Evolutionary conservation across 2,113 vertebrate species (phyloP), one percentile per base, ranked within the genome.

Genomic region (Psephotus haematonotus): DNA sequence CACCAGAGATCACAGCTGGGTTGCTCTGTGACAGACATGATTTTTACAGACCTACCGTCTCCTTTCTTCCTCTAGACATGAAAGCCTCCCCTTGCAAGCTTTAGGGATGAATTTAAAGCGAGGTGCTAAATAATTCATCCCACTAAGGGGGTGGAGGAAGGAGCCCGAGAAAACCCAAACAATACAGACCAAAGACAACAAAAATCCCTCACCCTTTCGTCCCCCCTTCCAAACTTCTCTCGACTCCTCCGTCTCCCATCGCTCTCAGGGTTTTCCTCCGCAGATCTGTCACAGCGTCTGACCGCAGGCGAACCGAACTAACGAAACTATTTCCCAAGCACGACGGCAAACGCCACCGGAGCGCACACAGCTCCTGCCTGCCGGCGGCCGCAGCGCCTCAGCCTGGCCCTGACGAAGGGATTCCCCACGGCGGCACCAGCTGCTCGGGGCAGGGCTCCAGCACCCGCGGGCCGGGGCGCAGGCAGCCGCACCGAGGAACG

Each of bases 51-150:
- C 46, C 81, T 6, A 33, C 69, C 37, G 11, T 44, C 70, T 80
- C 77, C 44, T 59, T 62, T 60, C 68, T 50, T 50, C 85, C 65
- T 69, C 80, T n/a, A 89, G 49, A 71, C 76, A 28, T 6, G 15
- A 80, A 90, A 97, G 83, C 63, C 62, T 82, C 92, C 85, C 81
- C 82, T 84, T 25, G 10, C n/a, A 76, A 88, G 91, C 92, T 92
- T n/a, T 8, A 82, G 70, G 72, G 86, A 78, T 68, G 47, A 79
- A 71, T 11, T 68, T 49, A 90, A 78, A 86, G 65, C 47, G 41
- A 91, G 47, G 89, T 86, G 81, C 28, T 72, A 88, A 94, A 80
- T 94, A 97, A 97, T 96, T 94, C 96, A 97, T 93, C 90, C 83
- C 86, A 70, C 86, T 72, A 72, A 71, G 53, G 63, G 65, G 85